phyloP scores from a whole-genome alignment of 1,140 invertebrate genomes.

The Musca vetustissima region DNA sequence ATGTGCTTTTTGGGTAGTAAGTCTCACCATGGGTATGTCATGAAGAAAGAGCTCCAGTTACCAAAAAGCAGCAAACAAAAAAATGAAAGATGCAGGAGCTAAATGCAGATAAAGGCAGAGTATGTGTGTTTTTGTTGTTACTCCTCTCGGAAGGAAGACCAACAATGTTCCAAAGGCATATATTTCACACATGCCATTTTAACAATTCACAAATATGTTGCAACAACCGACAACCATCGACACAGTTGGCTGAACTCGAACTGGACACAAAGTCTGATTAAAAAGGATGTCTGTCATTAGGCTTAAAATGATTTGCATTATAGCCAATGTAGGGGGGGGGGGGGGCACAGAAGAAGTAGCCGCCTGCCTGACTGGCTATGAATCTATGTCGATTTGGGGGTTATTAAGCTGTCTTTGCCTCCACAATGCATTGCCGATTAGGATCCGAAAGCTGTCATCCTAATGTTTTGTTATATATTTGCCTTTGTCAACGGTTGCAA shows the following conservation, averaged over 20 bases:
- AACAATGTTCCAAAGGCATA: not conserved
- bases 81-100: too few species aligned
- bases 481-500: too few species aligned
- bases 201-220: constrained; percentile 2
- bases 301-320: constrained; percentile 7
- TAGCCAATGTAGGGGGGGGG: not conserved
- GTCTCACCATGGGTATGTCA: too few species aligned
- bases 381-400: not conserved
- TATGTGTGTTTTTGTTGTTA: too few species aligned
- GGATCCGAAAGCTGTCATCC: constrained; percentile 5
- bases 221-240: not conserved
- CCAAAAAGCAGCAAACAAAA: too few species aligned
- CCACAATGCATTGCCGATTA: not conserved
- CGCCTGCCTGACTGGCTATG: not conserved
- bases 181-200: constrained; percentile 10
- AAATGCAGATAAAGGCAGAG: too few species aligned
- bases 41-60: too few species aligned
- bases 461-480: constrained; percentile 6
- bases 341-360: not conserved
- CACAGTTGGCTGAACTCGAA: not conserved
- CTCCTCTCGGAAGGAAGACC: too few species aligned
- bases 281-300: constrained; percentile 21
- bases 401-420: constrained; percentile 6
- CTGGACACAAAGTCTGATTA: not conserved
- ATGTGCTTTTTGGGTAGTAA: too few species aligned